These are phyloP conservation scores for Epinephelus lanceolatus DNA, from an alignment of 2,113 vertebrate genomes.

Conservation along the genomic window DNA sequence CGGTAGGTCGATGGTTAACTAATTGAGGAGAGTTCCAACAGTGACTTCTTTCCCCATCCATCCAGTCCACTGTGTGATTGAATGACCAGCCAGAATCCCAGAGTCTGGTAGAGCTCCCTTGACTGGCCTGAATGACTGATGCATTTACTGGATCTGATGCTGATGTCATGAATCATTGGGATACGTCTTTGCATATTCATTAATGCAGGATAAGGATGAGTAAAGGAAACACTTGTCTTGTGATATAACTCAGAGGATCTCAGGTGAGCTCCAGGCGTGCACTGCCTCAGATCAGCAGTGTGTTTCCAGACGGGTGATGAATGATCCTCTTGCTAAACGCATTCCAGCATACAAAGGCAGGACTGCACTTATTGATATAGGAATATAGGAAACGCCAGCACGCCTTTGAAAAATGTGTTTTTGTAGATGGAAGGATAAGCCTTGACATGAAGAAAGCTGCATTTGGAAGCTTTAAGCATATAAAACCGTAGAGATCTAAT, in stretches of 20 bases:
- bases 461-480: slow-evolving; percentile 62
- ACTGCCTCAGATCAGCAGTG: slow-evolving; percentile 20
- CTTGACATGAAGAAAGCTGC: slow-evolving; percentile 53
- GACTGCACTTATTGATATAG: slow-evolving; percentile 51
- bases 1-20: slow-evolving; percentile 76
- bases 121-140: slow-evolving; percentile 55
- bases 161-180: slow-evolving; percentile 30
- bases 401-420: slow-evolving; percentile 49
- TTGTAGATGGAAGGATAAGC: slow-evolving; percentile 58
- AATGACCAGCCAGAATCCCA: slow-evolving; percentile 59
- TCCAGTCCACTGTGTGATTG: slow-evolving; percentile 46
- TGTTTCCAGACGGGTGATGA: slow-evolving; percentile 53
- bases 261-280: slow-evolving; percentile 35
- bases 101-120: slow-evolving; percentile 29
- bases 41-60: slow-evolving; percentile 35
- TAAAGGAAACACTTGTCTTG: slow-evolving; percentile 35
- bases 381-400: slow-evolving; percentile 31
- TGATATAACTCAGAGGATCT: slow-evolving; percentile 22
- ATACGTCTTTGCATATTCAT: slow-evolving; percentile 12
- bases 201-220: slow-evolving; percentile 20
- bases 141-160: slow-evolving; percentile 22
- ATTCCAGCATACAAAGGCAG: slow-evolving; percentile 30
- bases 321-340: slow-evolving; percentile 41
- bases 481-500: slow-evolving; percentile 71
- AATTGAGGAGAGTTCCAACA: slow-evolving; percentile 66